Conservation (phyloP, 2,797 vertebrate genomes). For the Crax fasciolata region DNA sequence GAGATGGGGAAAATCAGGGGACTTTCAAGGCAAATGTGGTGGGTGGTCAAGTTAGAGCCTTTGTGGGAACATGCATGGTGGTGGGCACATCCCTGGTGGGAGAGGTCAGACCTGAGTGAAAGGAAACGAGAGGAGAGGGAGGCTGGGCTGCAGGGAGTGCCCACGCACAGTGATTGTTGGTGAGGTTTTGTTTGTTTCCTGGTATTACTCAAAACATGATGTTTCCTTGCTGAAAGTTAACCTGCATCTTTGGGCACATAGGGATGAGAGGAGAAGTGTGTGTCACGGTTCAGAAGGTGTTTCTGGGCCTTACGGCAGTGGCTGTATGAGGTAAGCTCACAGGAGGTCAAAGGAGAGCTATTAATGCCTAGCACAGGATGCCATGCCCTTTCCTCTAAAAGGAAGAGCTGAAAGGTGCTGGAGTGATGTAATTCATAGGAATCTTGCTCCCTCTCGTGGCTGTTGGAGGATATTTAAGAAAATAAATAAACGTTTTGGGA, state of each 20-base stretch:
- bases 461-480: not conserved
- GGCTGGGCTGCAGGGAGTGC: not conserved
- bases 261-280: not conserved
- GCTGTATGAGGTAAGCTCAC: not conserved
- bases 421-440: not conserved
- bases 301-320: not conserved
- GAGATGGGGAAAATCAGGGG: not conserved
- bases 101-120: not conserved
- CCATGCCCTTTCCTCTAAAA: slow-evolving; percentile 77
- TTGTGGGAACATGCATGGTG: accelerated
- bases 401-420: slow-evolving; percentile 10
- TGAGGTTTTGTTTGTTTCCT: not conserved
- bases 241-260: accelerated
- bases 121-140: not conserved
- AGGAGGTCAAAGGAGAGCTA: not conserved
- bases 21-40: not conserved
- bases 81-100: accelerated
- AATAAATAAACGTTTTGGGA: not conserved
- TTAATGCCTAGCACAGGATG: slow-evolving; percentile 66
- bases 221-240: not conserved
- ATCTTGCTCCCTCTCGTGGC: slow-evolving; percentile 73
- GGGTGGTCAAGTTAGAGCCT: not conserved
- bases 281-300: not conserved
- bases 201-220: accelerated
- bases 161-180: accelerated